These are phyloP conservation scores for Tiliqua scincoides DNA, from an alignment of 2,113 vertebrate genomes.

Conservation along the genomic window DNA sequence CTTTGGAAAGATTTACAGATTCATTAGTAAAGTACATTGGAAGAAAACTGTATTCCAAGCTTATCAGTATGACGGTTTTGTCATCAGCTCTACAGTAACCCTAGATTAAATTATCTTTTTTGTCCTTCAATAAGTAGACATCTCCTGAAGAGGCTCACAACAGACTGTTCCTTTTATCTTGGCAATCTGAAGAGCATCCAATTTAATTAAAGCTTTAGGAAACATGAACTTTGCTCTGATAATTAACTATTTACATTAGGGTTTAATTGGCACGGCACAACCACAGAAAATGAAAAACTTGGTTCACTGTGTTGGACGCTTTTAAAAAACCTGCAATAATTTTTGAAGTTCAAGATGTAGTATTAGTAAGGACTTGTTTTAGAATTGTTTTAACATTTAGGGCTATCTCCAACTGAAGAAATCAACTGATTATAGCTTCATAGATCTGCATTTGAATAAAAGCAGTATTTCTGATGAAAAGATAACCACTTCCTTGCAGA, in stretches of 20 bases:
- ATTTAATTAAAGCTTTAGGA: conserved; percentile 69
- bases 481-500: too few relatives aligned
- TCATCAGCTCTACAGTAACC: conserved; percentile 53
- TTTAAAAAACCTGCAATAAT: background rate
- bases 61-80: conserved; percentile 58
- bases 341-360: conserved; percentile 30
- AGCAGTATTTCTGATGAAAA: background rate
- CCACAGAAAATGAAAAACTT: conserved; percentile 40
- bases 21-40: conserved; percentile 54
- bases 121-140: conserved; percentile 66
- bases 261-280: conserved; percentile 49
- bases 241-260: conserved; percentile 69
- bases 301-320: background rate
- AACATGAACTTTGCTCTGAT: conserved; percentile 52
- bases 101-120: conserved; percentile 65
- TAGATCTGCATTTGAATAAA: background rate
- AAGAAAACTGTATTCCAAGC: conserved; percentile 48
- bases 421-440: background rate
- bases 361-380: conserved; percentile 12
- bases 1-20: conserved; percentile 65
- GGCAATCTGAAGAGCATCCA: conserved; percentile 64
- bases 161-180: conserved; percentile 61
- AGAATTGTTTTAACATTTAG: background rate
- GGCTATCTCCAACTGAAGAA: background rate
- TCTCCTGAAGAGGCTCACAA: conserved; percentile 66